Evolutionary conservation across 2,888 invertebrate genomes (phyloP).

Genomic region (Habrosyne pyritoides): DNA sequence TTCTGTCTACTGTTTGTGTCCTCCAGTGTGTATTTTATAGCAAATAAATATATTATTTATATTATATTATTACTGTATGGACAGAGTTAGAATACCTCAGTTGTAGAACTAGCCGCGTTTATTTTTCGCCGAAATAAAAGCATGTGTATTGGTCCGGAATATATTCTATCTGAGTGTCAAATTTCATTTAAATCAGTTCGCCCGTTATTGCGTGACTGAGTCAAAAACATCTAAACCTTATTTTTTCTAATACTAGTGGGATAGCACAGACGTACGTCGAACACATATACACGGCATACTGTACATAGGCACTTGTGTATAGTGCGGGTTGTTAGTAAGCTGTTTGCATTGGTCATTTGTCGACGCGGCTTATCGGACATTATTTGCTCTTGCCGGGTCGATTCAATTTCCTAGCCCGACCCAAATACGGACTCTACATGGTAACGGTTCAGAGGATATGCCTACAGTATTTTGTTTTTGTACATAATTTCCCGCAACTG

Average conservation of each 20-base stretch:
- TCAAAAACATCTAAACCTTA: not conserved
- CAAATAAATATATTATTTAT: too few relatives aligned
- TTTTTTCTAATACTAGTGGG: not conserved
- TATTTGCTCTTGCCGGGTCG: slow-evolving; percentile 10
- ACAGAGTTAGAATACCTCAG: too few relatives aligned
- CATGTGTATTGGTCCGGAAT: too few relatives aligned
- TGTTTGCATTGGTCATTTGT: slow-evolving; percentile 55
- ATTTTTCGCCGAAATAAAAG: too few relatives aligned
- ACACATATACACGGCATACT: slow-evolving; percentile 24
- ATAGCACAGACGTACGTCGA: not conserved
- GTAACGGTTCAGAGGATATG: not conserved
- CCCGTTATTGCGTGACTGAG: too few relatives aligned
- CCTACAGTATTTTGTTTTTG: slow-evolving; percentile 17
- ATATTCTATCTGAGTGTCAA: too few relatives aligned
- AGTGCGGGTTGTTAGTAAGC: slow-evolving; percentile 36
- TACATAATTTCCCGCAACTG: slow-evolving; percentile 20
- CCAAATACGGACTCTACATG: slow-evolving; percentile 23
- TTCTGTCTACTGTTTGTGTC: too few relatives aligned
- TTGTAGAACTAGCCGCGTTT: too few relatives aligned
- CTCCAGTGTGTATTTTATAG: too few relatives aligned
- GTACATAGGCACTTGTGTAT: slow-evolving; percentile 18
- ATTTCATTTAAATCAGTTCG: too few relatives aligned
- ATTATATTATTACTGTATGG: too few relatives aligned
- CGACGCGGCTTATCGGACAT: slow-evolving; percentile 39
- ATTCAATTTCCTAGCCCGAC: slow-evolving; percentile 20